These are phyloP conservation scores for Cyprinella venusta DNA, from an alignment of 2,797 vertebrate species.

Conservation along the genomic window DNA sequence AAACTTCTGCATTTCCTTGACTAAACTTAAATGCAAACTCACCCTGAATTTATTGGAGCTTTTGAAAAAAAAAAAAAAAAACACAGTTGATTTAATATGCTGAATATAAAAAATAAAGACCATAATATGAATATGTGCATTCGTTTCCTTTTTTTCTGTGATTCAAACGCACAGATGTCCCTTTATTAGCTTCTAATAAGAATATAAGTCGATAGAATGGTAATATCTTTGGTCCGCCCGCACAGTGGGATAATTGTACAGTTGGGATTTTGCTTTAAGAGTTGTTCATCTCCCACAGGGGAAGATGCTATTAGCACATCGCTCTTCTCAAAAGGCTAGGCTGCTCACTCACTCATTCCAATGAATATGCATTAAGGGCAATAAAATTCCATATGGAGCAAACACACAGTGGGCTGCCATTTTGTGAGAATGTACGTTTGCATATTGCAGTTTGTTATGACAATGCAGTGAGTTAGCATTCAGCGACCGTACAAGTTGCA, in stretches of 20 bases:
- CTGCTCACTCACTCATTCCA: slow-evolving; percentile 40
- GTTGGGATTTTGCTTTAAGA: slow-evolving; percentile 60
- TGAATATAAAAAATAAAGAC: slow-evolving; percentile 29
- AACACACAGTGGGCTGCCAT: slow-evolving; percentile 41
- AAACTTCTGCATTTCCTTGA: slow-evolving; percentile 41
- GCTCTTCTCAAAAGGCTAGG: slow-evolving; percentile 44
- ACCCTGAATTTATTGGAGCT: neutral
- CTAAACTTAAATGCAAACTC: slow-evolving; percentile 46
- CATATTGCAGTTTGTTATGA: slow-evolving; percentile 35
- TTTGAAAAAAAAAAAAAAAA: neutral
- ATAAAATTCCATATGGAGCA: slow-evolving; percentile 48
- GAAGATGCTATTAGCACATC: slow-evolving; percentile 59
- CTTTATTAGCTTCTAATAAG: slow-evolving; percentile 49
- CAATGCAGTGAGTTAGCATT: slow-evolving; percentile 32
- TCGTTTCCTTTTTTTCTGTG: slow-evolving; percentile 14
- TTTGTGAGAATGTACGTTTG: slow-evolving; percentile 34
- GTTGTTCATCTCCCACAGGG: slow-evolving; percentile 56
- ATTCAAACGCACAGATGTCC: slow-evolving; percentile 39
- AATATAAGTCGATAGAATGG: slow-evolving; percentile 50
- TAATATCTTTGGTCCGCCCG: slow-evolving; percentile 47
- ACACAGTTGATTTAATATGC: slow-evolving; percentile 14
- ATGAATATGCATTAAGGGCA: slow-evolving; percentile 55
- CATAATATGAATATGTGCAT: slow-evolving; percentile 38
- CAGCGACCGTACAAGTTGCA: slow-evolving; percentile 18
- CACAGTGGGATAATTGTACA: slow-evolving; percentile 59